phyloP scores from a whole-genome alignment of 2,113 vertebrate species.

The Bufo bufo region DNA sequence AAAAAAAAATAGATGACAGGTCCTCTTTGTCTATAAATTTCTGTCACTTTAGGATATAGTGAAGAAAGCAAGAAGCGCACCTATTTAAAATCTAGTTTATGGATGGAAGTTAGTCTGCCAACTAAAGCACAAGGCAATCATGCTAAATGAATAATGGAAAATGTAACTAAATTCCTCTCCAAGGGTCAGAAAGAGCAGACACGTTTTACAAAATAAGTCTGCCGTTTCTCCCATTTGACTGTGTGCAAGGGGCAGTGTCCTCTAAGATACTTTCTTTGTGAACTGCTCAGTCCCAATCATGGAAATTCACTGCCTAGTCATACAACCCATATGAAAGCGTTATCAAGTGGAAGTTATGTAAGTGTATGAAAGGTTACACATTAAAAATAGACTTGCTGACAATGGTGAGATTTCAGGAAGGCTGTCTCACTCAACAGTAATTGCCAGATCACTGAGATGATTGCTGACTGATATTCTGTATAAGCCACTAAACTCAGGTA shows the following conservation, averaged over 20 bases:
- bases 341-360: conserved; percentile 27
- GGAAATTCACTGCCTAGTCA: conserved; percentile 5
- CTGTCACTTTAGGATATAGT: background rate
- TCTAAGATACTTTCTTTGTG: conserved; percentile 15
- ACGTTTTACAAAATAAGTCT: conserved; percentile 49
- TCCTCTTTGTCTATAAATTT: no score
- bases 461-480: background rate
- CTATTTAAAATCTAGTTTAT: background rate
- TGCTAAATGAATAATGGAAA: background rate
- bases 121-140: conserved; percentile 33
- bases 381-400: conserved; percentile 37
- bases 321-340: background rate
- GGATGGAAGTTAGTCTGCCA: conserved; percentile 12
- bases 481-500: background rate
- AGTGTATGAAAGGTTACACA: conserved; percentile 23
- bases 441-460: background rate
- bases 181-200: conserved; percentile 46
- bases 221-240: conserved; percentile 29
- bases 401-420: background rate
- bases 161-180: background rate
- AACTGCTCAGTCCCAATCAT: background rate
- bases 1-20: no score
- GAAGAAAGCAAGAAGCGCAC: background rate
- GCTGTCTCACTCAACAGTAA: background rate
- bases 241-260: conserved; percentile 50